Conservation (phyloP, 1,140 invertebrate species). For the Amphibalanus amphitrite region DNA sequence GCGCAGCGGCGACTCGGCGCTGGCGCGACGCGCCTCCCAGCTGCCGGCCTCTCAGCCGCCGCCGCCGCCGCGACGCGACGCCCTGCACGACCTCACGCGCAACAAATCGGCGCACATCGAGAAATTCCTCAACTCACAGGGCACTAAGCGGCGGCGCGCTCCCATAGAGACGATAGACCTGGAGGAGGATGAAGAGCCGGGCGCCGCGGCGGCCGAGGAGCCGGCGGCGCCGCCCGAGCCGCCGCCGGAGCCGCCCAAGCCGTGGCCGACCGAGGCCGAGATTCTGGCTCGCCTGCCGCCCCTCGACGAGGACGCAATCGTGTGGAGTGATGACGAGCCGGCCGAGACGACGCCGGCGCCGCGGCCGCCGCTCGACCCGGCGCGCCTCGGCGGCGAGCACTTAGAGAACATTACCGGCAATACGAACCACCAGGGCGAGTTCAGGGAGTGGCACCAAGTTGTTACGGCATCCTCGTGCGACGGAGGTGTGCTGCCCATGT, state of each 20-base stretch:
- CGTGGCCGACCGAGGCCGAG: slow-evolving; percentile 29
- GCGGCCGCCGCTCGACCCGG: slow-evolving; percentile 26
- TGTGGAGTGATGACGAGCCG: slow-evolving; percentile 28
- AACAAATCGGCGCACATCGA: slow-evolving; percentile 39
- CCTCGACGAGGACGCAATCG: slow-evolving; percentile 36
- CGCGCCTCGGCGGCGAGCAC: slow-evolving; percentile 27
- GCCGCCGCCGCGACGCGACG: slow-evolving; percentile 13
- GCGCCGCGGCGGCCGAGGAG: slow-evolving; percentile 12
- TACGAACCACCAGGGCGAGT: slow-evolving; percentile 36
- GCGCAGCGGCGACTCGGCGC: slow-evolving; percentile 23
- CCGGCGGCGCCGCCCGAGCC: slow-evolving; percentile 17
- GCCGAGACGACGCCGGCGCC: slow-evolving; percentile 23
- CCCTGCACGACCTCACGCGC: slow-evolving; percentile 21
- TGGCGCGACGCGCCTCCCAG: slow-evolving; percentile 15
- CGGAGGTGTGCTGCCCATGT: slow-evolving; percentile 57
- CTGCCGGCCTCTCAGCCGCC: too few relatives aligned
- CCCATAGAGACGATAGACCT: slow-evolving; percentile 9
- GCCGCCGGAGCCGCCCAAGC: slow-evolving; percentile 10
- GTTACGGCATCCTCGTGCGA: slow-evolving; percentile 44
- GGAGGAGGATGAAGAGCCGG: slow-evolving; percentile 9
- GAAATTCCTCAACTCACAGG: slow-evolving; percentile 33
- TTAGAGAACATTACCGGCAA: slow-evolving; percentile 43
- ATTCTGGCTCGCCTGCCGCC: slow-evolving; percentile 42
- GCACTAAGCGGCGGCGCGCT: slow-evolving; percentile 13
- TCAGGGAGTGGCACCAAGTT: slow-evolving; percentile 68